These are phyloP conservation scores for Emydoidea blandingii DNA, from an alignment of 2,797 vertebrate species.

Conservation along the genomic window DNA sequence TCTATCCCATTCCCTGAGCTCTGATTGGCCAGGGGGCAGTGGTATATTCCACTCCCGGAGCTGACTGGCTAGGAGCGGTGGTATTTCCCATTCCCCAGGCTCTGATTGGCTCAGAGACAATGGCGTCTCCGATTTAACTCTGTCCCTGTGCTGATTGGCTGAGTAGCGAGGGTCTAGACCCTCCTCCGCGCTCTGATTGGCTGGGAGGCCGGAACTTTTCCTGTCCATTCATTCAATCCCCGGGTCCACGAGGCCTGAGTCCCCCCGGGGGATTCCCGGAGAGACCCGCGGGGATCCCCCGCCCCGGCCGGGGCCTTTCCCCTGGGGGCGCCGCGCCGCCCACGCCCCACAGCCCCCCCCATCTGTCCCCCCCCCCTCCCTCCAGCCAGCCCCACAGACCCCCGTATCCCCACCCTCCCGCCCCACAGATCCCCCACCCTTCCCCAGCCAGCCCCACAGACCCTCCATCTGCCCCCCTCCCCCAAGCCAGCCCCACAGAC, in stretches of 20 bases:
- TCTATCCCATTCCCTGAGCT: neutral
- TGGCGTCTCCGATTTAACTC: fast-evolving
- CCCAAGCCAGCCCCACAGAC: too few relatives aligned
- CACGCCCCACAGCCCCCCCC: too few relatives aligned
- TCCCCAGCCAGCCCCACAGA: too few relatives aligned
- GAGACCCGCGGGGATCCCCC: neutral
- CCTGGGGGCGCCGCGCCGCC: neutral
- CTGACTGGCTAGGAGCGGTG: neutral
- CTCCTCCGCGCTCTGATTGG: neutral
- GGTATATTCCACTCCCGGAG: neutral
- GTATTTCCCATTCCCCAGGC: neutral
- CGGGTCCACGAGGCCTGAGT: neutral
- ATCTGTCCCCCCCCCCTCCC: too few relatives aligned
- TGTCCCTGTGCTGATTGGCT: neutral
- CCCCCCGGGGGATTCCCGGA: neutral
- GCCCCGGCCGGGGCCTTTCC: too few relatives aligned
- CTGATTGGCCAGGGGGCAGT: neutral
- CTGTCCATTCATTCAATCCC: neutral
- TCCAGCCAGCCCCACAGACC: too few relatives aligned
- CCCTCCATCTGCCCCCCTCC: too few relatives aligned
- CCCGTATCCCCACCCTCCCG: too few relatives aligned
- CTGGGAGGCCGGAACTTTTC: neutral
- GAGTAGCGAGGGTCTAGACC: neutral
- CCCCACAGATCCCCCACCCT: too few relatives aligned
- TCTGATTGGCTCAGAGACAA: neutral